phyloP scores from a whole-genome alignment of 1,140 invertebrate species.

The Lucilia sericata region DNA sequence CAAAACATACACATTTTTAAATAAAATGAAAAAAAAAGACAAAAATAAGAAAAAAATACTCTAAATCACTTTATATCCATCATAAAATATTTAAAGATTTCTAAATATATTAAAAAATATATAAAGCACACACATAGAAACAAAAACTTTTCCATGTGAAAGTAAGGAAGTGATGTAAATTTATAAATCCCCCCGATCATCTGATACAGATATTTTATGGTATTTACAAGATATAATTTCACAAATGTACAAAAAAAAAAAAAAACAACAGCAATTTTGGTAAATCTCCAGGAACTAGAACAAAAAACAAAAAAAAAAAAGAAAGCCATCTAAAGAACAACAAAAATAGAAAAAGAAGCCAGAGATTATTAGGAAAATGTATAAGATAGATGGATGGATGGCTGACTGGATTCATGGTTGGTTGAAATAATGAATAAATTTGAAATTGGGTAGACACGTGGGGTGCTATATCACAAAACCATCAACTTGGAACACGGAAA shows the following conservation, averaged over 20 bases:
- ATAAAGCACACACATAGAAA: neutral
- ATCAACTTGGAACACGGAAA: conserved; percentile 40
- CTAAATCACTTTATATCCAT: conserved; percentile 15
- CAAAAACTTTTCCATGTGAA: neutral
- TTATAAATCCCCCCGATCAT: no score
- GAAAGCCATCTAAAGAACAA: neutral
- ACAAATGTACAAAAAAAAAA: neutral
- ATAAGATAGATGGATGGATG: conserved; percentile 17
- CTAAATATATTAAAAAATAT: neutral
- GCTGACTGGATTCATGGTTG: neutral
- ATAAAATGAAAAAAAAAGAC: neutral
- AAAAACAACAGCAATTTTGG: neutral
- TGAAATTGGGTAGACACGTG: conserved; percentile 10
- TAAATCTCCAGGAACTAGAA: conserved; percentile 3
- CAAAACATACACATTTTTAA: no score
- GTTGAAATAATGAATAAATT: neutral
- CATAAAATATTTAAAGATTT: conserved; percentile 12
- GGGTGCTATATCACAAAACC: conserved; percentile 24
- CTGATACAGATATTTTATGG: neutral
- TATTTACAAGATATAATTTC: conserved; percentile 7
- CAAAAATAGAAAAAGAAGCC: neutral
- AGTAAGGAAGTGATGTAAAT: neutral
- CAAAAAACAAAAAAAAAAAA: neutral
- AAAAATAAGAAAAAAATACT: neutral
- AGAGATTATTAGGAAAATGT: neutral